Base-by-base conservation (phyloP, 2,888 invertebrate genomes). In the Hydriomena furcata region DNA sequence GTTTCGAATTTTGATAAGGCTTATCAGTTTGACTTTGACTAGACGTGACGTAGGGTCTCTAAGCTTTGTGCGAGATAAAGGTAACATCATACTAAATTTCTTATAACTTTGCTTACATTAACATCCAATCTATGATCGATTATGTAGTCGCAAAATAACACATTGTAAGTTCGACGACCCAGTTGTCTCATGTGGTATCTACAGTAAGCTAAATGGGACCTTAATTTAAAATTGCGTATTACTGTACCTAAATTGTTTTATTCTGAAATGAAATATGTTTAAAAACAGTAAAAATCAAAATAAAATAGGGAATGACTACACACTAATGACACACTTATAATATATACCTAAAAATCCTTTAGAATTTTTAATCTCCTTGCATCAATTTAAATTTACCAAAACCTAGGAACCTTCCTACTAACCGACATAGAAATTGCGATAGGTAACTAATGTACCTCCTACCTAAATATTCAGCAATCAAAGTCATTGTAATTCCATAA, bases 221-320 rank as follows among this genome's bases (percentile, higher is more conserved):
- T 84, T 82, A 84, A 76, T 73, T 76, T 82, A 88, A 87, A 89
- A 88, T 87, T 88, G 86, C 87, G 84, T 88, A 84, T 88, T 89
- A 88, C 82, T 80, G 86, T 88, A n/a, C n/a, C n/a, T n/a, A 86
- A 83, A 88, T 85, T 87, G 88, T 89, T 88, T 88, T 86, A 83
- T 86, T 85, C 79, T 81, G 78, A 84, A 83, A 88, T 84, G 82
- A 84, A 87, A 88, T 88, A 81, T 88, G 89, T 89, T 89, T 89
- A 82, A 87, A 88, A 82, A 71, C 74, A 84, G 87, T 87, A 88
- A 88, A 88, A 85, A 88, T 80, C 86, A 89, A 86, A 88, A 88
- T 88, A 87, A 87, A 88, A 82, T 85, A 85, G 84, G 87, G 86
- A 84, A 86, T n/a, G n/a, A n/a, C n/a, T n/a, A n/a, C n/a, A n/a